Evolutionary conservation across 2,113 vertebrate species (phyloP).

Genomic region (Malaclemys terrapin): DNA sequence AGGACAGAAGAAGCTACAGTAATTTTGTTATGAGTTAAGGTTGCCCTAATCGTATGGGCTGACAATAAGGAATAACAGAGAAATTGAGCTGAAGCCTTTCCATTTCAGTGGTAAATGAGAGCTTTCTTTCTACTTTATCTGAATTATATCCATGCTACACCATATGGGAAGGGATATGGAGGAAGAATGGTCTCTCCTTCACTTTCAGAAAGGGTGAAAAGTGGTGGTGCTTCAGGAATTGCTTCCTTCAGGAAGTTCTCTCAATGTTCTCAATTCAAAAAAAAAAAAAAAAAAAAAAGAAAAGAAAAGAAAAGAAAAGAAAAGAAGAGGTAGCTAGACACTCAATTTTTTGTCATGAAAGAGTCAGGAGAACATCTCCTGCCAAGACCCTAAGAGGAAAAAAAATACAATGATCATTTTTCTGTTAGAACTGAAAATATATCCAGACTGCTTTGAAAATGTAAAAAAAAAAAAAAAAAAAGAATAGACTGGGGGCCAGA

Average conservation of each 20-base stretch:
- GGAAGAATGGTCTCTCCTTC: background rate
- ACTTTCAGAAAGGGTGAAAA: background rate
- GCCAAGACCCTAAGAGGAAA: background rate
- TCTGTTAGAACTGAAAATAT: background rate
- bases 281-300: accelerated
- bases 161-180: background rate
- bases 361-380: background rate
- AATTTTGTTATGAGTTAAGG: background rate
- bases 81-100: no score
- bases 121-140: no score
- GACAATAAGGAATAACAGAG: background rate
- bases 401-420: background rate
- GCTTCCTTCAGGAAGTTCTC: background rate
- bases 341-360: background rate
- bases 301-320: accelerated
- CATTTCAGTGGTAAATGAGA: no score
- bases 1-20: background rate
- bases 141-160: no score
- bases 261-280: background rate
- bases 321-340: accelerated
- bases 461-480: no score
- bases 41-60: background rate
- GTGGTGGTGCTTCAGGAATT: no score
- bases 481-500: no score
- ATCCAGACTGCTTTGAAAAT: no score